Evolutionary conservation across 1,140 invertebrate species (phyloP).

Genomic region (Caenorhabditis briggsae): DNA sequence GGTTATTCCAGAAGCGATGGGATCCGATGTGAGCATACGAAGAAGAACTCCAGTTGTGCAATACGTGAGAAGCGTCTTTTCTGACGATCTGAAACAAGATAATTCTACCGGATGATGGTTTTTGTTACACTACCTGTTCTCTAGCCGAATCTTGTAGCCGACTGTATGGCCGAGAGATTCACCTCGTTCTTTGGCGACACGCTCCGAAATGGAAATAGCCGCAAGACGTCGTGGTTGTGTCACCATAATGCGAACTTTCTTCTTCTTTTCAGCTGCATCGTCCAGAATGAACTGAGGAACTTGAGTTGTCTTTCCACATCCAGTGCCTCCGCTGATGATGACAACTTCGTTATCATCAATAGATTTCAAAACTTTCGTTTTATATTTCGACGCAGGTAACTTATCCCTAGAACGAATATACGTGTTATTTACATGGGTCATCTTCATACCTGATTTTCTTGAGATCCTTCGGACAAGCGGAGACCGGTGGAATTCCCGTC

Average conservation of each 20-base stretch:
- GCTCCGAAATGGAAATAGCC: slow-evolving; percentile 87
- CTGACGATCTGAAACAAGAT: slow-evolving; percentile 82
- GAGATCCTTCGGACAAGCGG: background rate
- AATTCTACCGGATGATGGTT: background rate
- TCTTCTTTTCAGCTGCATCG: slow-evolving; percentile 82
- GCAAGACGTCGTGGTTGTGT: slow-evolving; percentile 92
- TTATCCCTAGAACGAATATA: slow-evolving; percentile 79
- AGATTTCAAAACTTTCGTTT: slow-evolving; percentile 81
- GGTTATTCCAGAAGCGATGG: slow-evolving; percentile 84
- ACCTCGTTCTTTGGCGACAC: slow-evolving; percentile 87
- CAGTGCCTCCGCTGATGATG: slow-evolving; percentile 87
- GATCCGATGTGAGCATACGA: slow-evolving; percentile 86
- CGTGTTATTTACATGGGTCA: slow-evolving; percentile 80
- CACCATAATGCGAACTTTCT: slow-evolving; percentile 88
- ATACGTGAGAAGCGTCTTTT: slow-evolving; percentile 88
- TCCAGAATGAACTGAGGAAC: slow-evolving; percentile 91
- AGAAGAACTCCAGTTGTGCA: slow-evolving; percentile 92
- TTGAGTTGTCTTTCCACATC: slow-evolving; percentile 92
- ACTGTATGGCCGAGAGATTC: slow-evolving; percentile 89
- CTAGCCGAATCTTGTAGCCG: slow-evolving; percentile 93
- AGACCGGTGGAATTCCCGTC: background rate
- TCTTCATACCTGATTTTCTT: background rate
- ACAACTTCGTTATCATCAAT: slow-evolving; percentile 89
- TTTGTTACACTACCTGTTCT: slow-evolving; percentile 77
- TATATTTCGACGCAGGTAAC: slow-evolving; percentile 81